Evolutionary conservation across 2,797 vertebrate species (phyloP), one percentile per base, ranked within the genome.

Genomic region (Scarus forsteni): DNA sequence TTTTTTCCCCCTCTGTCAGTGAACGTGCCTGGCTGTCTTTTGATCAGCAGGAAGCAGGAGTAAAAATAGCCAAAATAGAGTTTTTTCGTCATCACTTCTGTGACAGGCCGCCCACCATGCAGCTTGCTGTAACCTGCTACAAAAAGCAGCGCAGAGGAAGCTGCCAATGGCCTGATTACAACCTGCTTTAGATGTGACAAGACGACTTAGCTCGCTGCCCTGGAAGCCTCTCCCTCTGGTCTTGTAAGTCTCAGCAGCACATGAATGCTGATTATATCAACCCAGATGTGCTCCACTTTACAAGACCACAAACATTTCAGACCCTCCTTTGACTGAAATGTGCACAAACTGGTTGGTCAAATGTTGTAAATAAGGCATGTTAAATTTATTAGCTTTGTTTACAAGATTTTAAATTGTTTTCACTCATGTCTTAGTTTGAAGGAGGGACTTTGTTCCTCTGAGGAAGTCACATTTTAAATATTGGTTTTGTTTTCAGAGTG

Each of bases 41-140:
- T 90, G 80, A 91, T 91, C 83, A 80, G 72, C 58, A 44, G 65
- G 70, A 54, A 66, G 51, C 49, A 0, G 6, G 67, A 57, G 67
- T 86, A 89, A 87, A 91, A 90, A 92, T 88, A 91, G 83, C 76
- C 46, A 0, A 51, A 60, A 67, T 66, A 54, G 66, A 74, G 79
- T 84, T 85, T 51, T 27, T 83, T 79, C 42, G 10, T 86, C 79
- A 83, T 84, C 80, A 77, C 63, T 73, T 81, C 77, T 72, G 34
- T 61, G 73, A 74, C 77, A 66, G 77, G 73, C 78, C 55, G 72
- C 73, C 84, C 80, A 80, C 81, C 74, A 50, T 1, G 77, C 81
- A 61, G 78, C 72, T 70, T 45, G 71, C 77, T 48, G 75, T 40
- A 27, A 85, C 88, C 85, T 89, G 88, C 86, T 79, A 66, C 66